phyloP scores from a whole-genome alignment of 2,888 invertebrate species.

The Lamellibrachia columna region DNA sequence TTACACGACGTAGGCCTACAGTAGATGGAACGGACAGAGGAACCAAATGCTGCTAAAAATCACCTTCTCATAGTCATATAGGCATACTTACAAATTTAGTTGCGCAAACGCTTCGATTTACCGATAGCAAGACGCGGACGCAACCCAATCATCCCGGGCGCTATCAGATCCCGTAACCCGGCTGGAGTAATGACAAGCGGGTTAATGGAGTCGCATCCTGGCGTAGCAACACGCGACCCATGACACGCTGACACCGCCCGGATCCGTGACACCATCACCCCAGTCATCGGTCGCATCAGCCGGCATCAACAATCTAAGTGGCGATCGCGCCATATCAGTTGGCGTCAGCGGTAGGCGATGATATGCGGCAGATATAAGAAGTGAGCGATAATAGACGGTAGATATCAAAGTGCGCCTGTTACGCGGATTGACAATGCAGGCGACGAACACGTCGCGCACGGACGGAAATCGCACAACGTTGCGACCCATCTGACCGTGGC shows the following conservation, averaged over 20 bases:
- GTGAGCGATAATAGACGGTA: not conserved
- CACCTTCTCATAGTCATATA: not conserved
- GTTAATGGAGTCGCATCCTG: constrained; percentile 12
- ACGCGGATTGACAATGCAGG: not conserved
- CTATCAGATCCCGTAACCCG: not conserved
- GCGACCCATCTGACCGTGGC: not conserved
- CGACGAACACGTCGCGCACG: not conserved
- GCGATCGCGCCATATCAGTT: constrained; percentile 1
- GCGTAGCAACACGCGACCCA: not conserved
- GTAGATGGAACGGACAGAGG: too few species aligned
- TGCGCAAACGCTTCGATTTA: not conserved
- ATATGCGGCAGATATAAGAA: not conserved
- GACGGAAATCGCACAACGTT: not conserved
- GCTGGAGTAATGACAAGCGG: not conserved
- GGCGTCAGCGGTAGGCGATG: not conserved
- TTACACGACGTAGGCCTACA: not conserved
- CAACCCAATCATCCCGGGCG: not conserved
- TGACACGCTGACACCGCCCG: not conserved
- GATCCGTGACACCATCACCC: not conserved
- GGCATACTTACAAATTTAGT: not conserved
- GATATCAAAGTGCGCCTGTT: not conserved
- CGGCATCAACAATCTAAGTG: not conserved
- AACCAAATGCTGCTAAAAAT: not conserved
- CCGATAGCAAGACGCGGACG: not conserved
- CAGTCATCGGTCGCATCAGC: not conserved